Base-by-base conservation (phyloP, 2,888 invertebrate genomes). In the Agonopterix subpropinquella region DNA sequence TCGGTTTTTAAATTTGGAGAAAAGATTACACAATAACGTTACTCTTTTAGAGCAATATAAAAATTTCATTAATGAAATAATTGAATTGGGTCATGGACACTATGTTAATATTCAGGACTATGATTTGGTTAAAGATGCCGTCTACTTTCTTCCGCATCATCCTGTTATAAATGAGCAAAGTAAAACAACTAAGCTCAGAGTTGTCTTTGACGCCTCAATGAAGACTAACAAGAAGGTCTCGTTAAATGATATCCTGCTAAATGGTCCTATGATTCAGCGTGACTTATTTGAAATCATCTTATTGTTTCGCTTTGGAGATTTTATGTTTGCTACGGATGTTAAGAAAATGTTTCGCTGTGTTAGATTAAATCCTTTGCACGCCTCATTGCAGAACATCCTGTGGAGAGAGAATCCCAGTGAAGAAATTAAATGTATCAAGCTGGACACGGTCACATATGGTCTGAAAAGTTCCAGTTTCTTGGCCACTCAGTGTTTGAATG, bases 201-300 rank as follows among this genome's bases (percentile, higher is more conserved):
- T 45, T 2, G 47, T 47, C 8, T 47, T 47, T 37, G 43, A 43
- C 18, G 47, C 41, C 1, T 36, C 36, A 11, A 36, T 43, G 43
- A 47, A 47, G 18, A 13, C 37, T 3, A 11, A 36, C 5, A 43
- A 18, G 4, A 39, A 39, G 9, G n/a, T 45, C 1, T 49, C 46
- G 4, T 36, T 49, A 2, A 52, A 52, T 45, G 47, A 52, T 28
- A 36, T 47, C 2, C 43, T 53, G 43, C 28, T 47, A 13, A 51
- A 53, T 43, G 51, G 48, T 9, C 50, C 48, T 11, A 35, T 47
- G 0, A 45, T 64, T 5, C 64, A 62, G 43, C 48, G 51, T 15
- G 59, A 59, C 36, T n/a, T 64, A 0, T 46, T 60, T 8, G 50
- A 55, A 0, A 58, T 63, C 7, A 43, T 62, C n/a, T 35, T 58